Conservation (phyloP, 2,888 invertebrate species). For the Aphidoletes aphidimyza region DNA sequence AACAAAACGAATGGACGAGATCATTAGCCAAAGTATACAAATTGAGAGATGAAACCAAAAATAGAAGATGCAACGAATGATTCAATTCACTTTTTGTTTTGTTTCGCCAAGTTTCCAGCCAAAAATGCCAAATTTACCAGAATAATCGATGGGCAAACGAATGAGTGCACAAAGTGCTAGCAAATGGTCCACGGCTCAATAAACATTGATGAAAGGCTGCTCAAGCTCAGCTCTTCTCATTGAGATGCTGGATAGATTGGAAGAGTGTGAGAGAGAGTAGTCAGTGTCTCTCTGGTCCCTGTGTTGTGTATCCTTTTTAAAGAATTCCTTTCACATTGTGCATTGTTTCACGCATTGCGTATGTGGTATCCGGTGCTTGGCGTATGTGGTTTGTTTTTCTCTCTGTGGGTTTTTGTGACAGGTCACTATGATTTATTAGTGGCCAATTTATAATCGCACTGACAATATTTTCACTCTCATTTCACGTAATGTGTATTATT, state of each 20-base stretch:
- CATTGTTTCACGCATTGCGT: not conserved
- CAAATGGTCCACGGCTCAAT: constrained; percentile 33
- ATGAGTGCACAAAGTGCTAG: constrained; percentile 31
- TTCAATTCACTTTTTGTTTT: not conserved
- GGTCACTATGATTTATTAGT: constrained; percentile 34
- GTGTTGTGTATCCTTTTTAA: too few relatives aligned
- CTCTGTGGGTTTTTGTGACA: constrained; percentile 2
- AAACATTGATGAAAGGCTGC: not conserved
- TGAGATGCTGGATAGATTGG: too few relatives aligned
- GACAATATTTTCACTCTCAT: not conserved
- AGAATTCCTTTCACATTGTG: not conserved
- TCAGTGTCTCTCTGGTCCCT: not conserved
- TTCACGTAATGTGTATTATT: not conserved
- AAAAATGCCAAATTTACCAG: constrained; percentile 26
- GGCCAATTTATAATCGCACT: constrained; percentile 38
- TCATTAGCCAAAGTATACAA: constrained; percentile 47
- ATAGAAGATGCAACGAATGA: not conserved
- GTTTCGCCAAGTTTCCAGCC: too few relatives aligned
- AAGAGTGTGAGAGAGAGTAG: not conserved
- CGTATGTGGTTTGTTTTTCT: not conserved
- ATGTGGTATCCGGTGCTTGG: constrained; percentile 39
- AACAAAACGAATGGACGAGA: too few relatives aligned
- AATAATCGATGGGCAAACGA: constrained; percentile 46
- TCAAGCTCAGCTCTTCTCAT: not conserved
- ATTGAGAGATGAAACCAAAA: not conserved